Base-by-base conservation (phyloP, 2,888 invertebrate genomes). In the Cremastinae sp. region DNA sequence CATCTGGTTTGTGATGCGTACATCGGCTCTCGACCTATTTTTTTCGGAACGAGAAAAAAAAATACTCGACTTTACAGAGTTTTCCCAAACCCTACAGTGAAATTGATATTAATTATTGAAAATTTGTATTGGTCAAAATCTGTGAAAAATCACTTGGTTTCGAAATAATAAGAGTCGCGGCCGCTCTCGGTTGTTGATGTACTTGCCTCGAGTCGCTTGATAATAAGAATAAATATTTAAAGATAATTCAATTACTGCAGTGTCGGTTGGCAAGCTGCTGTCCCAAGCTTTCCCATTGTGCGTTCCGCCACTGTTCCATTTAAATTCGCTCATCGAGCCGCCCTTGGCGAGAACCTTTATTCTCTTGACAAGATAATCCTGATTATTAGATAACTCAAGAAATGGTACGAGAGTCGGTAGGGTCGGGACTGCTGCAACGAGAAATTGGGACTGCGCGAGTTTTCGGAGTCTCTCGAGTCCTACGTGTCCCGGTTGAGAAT, bases 301-400 rank as follows among this genome's bases (percentile, higher is more conserved):
- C 28, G 91, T 91, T 47, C 95, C 94, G 53, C 97, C 97, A 71
- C 94, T 93, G 90, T 95, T 94, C 97, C 98, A 98, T 79, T 94
- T 94, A 90, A 95, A 98, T 83, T 95, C 95, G 84, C 96, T 95
- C 91, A 98, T 95, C 86, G 96, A 96, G 8, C 97, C 96, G 76
- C 96, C 97, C 86, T 92, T 93, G 0, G 95, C 93, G 78, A 98
- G 91, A 84, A 95, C 95, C 85, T 92, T 92, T 38, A 97, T 94
- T 81, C 98, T 92, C 78, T 93, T 93, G 56, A 95, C 94, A 12
- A 96, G 91, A 91, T 97, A 98, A 85, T 96, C 95, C 89, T 97
- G 97, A 91, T 97, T 96, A 14, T 94, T 91, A 56, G 94, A 94
- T 61, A 96, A 91, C 86, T 96, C 96, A 74, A 98, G 90, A 89